Conservation (phyloP, 2,888 invertebrate species). For the Rotaria magnacalcarata region DNA sequence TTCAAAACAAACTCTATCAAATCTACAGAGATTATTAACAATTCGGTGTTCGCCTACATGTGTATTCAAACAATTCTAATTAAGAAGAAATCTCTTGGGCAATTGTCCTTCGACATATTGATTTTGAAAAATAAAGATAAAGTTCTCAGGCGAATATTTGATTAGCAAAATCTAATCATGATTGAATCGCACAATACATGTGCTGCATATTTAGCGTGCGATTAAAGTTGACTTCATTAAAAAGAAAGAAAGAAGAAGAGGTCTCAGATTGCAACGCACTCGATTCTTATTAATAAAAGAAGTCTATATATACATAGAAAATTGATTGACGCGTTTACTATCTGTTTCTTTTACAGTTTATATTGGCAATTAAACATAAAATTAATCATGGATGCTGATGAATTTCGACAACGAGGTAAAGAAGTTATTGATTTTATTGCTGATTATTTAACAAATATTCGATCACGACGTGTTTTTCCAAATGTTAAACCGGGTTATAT, state of each 20-base stretch:
- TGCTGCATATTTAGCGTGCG: neutral
- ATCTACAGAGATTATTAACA: neutral
- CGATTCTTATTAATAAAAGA: neutral
- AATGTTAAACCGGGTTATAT: slow-evolving; percentile 83
- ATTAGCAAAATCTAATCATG: neutral
- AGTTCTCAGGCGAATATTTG: neutral
- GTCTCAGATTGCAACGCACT: neutral
- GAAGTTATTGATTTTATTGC: slow-evolving; percentile 82
- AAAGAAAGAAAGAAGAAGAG: neutral
- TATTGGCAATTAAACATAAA: neutral
- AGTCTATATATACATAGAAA: neutral
- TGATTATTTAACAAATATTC: slow-evolving; percentile 77
- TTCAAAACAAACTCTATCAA: neutral
- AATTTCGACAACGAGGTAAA: slow-evolving; percentile 58
- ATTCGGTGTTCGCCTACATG: too few relatives aligned
- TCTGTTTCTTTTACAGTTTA: neutral
- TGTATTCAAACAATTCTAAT: neutral
- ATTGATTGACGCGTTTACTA: neutral
- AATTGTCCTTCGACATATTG: neutral
- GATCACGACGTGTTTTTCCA: slow-evolving; percentile 72
- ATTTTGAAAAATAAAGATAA: neutral
- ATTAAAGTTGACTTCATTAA: neutral
- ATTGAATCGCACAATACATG: neutral
- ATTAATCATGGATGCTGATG: neutral
- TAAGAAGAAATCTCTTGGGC: neutral